These are phyloP conservation scores for Neolamprologus sp. DNA, from an alignment of 2,113 vertebrate genomes.

Conservation along the genomic window DNA sequence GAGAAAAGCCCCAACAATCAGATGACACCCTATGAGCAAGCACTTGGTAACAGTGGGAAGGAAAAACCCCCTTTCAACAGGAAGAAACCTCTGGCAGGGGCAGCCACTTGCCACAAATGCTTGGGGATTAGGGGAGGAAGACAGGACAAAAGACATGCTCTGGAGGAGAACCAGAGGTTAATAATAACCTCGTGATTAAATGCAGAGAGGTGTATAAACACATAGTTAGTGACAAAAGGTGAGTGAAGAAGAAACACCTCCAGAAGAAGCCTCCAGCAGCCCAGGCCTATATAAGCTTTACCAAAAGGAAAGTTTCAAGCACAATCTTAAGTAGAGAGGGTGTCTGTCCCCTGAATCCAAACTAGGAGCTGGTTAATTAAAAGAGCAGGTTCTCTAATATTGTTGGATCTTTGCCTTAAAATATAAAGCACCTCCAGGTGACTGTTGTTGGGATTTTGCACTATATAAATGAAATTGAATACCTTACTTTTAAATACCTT, in stretches of 20 bases:
- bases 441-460: not conserved
- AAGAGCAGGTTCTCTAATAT: not conserved
- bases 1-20: not conserved
- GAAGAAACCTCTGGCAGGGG: not conserved
- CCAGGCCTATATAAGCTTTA: not conserved
- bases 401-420: not conserved
- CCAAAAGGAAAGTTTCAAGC: not conserved
- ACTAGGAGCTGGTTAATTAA: not conserved
- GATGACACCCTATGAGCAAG: not conserved
- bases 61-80: accelerated
- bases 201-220: not conserved
- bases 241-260: not conserved
- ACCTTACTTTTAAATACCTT: not conserved
- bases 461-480: not conserved
- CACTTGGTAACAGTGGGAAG: not conserved
- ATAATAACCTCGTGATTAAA: not conserved
- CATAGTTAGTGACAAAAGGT: not conserved
- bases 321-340: not conserved
- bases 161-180: not conserved
- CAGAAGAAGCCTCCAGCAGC: not conserved
- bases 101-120: not conserved
- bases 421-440: not conserved
- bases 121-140: not conserved
- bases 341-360: not conserved
- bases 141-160: not conserved